Evolutionary conservation across 2,113 vertebrate genomes (phyloP).

Genomic region (Epinephelus lanceolatus): DNA sequence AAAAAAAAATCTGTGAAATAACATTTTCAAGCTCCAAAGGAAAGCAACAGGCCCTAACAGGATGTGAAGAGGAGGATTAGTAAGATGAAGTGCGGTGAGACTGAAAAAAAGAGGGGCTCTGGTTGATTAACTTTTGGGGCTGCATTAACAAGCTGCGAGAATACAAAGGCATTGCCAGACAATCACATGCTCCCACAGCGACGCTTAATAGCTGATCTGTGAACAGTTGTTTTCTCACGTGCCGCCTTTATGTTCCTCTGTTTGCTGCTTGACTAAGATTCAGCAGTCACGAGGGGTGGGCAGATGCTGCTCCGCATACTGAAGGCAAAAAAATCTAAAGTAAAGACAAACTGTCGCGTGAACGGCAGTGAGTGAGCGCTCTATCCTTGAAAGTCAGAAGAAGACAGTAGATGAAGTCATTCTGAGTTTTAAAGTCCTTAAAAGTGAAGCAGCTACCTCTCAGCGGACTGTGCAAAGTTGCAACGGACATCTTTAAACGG

Average conservation of each 20-base stretch:
- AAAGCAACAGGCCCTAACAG: slow-evolving; percentile 1
- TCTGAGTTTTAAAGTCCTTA: neutral
- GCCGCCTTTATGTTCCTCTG: slow-evolving; percentile 13
- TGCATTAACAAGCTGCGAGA: slow-evolving; percentile 48
- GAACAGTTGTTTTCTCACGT: slow-evolving; percentile 35
- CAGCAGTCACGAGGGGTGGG: neutral
- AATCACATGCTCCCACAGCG: slow-evolving; percentile 25
- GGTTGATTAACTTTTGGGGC: slow-evolving; percentile 32
- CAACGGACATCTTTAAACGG: neutral
- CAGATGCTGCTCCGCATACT: neutral
- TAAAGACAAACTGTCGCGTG: neutral
- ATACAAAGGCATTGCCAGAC: slow-evolving; percentile 28
- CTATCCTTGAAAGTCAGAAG: slow-evolving; percentile 8
- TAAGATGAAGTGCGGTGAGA: slow-evolving; percentile 11
- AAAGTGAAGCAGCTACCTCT: neutral
- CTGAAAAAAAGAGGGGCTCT: slow-evolving; percentile 21
- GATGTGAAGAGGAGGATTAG: slow-evolving; percentile 33
- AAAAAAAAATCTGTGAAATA: slow-evolving; percentile 13
- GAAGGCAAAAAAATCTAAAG: neutral
- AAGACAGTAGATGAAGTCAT: neutral
- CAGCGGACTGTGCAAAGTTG: neutral
- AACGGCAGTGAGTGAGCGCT: neutral
- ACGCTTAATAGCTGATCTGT: slow-evolving; percentile 40
- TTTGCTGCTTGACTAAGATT: slow-evolving; percentile 20
- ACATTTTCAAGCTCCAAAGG: neutral